Conservation (phyloP, 2,888 invertebrate genomes). For the Cyclophora punctaria region DNA sequence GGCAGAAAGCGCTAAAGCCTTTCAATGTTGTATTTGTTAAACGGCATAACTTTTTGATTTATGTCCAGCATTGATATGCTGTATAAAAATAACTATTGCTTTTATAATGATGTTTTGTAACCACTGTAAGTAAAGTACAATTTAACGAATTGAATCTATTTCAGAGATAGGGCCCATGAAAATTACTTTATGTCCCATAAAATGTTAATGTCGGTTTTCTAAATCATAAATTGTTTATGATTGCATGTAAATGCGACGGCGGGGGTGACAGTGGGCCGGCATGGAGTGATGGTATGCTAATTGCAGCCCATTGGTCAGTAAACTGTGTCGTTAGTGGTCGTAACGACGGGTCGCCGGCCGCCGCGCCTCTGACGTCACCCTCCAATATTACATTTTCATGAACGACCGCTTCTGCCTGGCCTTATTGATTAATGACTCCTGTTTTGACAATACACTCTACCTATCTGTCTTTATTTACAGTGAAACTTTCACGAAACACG, state of each 20-base stretch:
- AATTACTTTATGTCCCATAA: constrained; percentile 38
- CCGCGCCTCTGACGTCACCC: constrained; percentile 24
- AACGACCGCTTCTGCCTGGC: constrained; percentile 19
- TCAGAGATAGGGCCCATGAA: constrained; percentile 9
- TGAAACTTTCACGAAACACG: too few species aligned
- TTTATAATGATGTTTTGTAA: too few species aligned
- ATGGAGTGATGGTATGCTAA: constrained; percentile 42
- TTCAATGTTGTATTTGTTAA: too few species aligned
- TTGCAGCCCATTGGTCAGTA: constrained; percentile 38
- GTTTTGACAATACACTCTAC: neutral
- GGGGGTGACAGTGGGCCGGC: constrained; percentile 17
- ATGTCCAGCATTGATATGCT: too few species aligned
- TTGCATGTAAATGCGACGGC: constrained; percentile 9
- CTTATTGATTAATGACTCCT: constrained; percentile 5
- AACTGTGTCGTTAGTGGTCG: constrained; percentile 41
- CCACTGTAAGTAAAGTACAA: neutral
- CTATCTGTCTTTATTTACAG: too few species aligned
- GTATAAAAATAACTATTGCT: too few species aligned
- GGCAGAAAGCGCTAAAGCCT: constrained; percentile 1
- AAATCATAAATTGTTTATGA: constrained; percentile 36
- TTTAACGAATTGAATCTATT: constrained; percentile 6
- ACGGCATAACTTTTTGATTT: too few species aligned
- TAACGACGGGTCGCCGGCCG: constrained; percentile 30
- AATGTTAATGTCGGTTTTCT: constrained; percentile 37
- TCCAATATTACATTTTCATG: constrained; percentile 19